Conservation (phyloP, 2,113 vertebrate species). For the Cromileptes altivelis region DNA sequence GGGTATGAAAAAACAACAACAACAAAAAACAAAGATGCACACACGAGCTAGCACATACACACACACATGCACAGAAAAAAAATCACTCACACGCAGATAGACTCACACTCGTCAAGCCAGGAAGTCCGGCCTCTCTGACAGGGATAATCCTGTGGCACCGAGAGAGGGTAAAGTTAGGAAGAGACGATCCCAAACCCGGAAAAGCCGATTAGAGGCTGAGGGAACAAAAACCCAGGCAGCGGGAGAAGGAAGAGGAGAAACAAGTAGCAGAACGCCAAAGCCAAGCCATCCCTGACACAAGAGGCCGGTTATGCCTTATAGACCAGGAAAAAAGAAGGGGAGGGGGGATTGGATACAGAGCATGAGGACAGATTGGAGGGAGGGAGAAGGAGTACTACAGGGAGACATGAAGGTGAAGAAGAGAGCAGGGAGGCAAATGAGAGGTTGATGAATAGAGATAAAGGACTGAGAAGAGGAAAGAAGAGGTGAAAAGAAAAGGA, state of each 20-base stretch:
- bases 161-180: slow-evolving; percentile 75
- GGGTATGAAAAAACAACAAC: slow-evolving; percentile 25
- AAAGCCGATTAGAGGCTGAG: slow-evolving; percentile 80
- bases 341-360: slow-evolving; percentile 31
- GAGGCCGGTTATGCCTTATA: slow-evolving; percentile 62
- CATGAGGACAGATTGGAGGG: slow-evolving; percentile 36
- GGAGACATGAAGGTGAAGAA: slow-evolving; percentile 28
- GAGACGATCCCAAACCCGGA: slow-evolving; percentile 76
- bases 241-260: slow-evolving; percentile 58
- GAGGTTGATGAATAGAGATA: slow-evolving; percentile 28
- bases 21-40: slow-evolving; percentile 39
- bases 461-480: slow-evolving; percentile 1
- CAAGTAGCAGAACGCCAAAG: slow-evolving; percentile 59
- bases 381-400: slow-evolving; percentile 28
- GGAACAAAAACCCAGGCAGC: slow-evolving; percentile 72
- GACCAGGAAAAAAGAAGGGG: slow-evolving; percentile 56
- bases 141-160: slow-evolving; percentile 74
- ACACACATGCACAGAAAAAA: slow-evolving; percentile 29
- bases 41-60: slow-evolving; percentile 14
- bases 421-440: not conserved
- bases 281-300: slow-evolving; percentile 72
- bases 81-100: slow-evolving; percentile 36
- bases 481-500: not conserved
- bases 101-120: slow-evolving; percentile 56
- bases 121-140: slow-evolving; percentile 71